Base-by-base conservation (phyloP, 1,140 invertebrate species). In the Drosophila setifemur region DNA sequence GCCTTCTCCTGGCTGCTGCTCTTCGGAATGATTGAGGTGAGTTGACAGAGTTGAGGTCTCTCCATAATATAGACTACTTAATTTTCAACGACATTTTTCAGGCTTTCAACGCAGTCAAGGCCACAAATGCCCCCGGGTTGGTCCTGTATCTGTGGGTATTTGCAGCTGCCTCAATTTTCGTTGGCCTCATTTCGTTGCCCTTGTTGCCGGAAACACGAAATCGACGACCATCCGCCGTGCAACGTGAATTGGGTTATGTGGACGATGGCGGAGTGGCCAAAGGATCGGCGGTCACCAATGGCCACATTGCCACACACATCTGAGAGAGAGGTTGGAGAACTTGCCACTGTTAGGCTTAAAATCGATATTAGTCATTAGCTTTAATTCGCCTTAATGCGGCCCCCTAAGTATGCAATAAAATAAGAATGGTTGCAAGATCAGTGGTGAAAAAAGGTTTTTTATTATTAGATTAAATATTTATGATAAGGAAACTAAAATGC, bases 11-110 rank as follows among this genome's bases (percentile, higher is more conserved):
- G 81, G 81, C 50, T 86, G 12, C 43, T 86, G 39, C 76, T 86
- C 7, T 86, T 86, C 3, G 82, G 81, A 21, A 75, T 86, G 76
- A 86, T 86, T 52, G 82, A 87, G 81, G 81, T 73, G 23, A 52
- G n/a, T n/a, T n/a, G n/a, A n/a, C n/a, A n/a, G n/a, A n/a, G n/a
- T n/a, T n/a, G n/a, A n/a, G n/a, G n/a, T n/a, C n/a, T 28, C 45
- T 8, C n/a, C 18, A 4, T 1, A 4, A 9, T n/a, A 5, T 11
- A 31, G n/a, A 11, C 29, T n/a, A n/a, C n/a, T n/a, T n/a, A n/a
- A n/a, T n/a, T n/a, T n/a, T n/a, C n/a, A n/a, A n/a, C n/a, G n/a
- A n/a, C n/a, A n/a, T n/a, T 25, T 12, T 45, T 8, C 33, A 85
- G 81, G 81, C 47, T 4, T 85, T 85, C 6, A 86, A 85, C 29